Evolutionary conservation across 2,113 vertebrate genomes (phyloP).

Genomic region (Cephalopholis sonnerati): DNA sequence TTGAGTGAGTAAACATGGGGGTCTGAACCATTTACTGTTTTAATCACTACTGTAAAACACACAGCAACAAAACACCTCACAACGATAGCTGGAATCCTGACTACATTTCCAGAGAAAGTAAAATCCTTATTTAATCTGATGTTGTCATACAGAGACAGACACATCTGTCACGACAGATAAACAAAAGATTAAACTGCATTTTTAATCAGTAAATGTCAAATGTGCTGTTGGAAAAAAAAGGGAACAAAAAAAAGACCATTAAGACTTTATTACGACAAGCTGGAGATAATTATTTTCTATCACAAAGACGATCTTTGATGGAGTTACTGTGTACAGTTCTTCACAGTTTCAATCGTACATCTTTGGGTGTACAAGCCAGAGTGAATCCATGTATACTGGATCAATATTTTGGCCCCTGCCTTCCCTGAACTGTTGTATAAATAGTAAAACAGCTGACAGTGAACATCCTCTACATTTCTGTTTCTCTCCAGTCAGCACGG

Average conservation of each 20-base stretch:
- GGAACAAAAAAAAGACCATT: background rate
- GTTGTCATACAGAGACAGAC: background rate
- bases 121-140: constrained; percentile 35
- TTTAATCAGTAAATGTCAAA: constrained; percentile 34
- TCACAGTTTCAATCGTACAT: constrained; percentile 13
- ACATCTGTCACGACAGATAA: constrained; percentile 36
- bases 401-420: constrained; percentile 73
- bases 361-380: constrained; percentile 13
- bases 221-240: background rate
- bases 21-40: constrained; percentile 34
- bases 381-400: constrained; percentile 53
- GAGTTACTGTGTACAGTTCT: background rate
- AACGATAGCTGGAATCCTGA: constrained; percentile 5
- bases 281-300: background rate
- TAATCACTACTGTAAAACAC: constrained; percentile 47
- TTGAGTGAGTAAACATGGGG: constrained; percentile 56
- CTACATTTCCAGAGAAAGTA: constrained; percentile 7
- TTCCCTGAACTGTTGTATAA: constrained; percentile 74
- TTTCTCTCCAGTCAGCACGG: constrained; percentile 65
- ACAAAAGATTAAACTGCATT: constrained; percentile 21
- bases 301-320: background rate
- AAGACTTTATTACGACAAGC: background rate
- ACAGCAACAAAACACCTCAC: constrained; percentile 13
- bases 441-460: constrained; percentile 75
- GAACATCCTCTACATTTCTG: constrained; percentile 66